phyloP scores from a whole-genome alignment of 2,113 vertebrate genomes.

The Terrapene triunguis region DNA sequence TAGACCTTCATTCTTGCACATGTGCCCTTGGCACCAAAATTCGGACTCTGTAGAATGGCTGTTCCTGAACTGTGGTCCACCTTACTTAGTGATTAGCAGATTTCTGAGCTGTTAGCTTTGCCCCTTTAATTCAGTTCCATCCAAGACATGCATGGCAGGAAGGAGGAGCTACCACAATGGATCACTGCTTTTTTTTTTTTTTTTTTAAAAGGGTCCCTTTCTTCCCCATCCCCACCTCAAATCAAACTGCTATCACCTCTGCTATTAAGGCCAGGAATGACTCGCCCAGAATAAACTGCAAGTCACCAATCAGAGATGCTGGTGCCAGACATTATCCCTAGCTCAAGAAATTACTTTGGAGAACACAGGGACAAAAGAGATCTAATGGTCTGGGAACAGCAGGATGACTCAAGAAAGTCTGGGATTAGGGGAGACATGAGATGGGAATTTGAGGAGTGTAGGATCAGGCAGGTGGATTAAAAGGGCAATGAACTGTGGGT shows the following conservation, averaged over 20 bases:
- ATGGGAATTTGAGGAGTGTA: background rate
- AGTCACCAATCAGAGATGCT: background rate
- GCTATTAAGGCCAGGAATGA: slow-evolving; percentile 5
- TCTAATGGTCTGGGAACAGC: background rate
- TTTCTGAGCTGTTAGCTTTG: background rate
- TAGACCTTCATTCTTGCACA: background rate
- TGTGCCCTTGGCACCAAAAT: background rate
- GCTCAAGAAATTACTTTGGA: background rate
- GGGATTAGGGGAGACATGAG: background rate
- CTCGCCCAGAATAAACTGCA: background rate
- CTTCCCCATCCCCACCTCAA: background rate
- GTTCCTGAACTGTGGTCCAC: fast-evolving
- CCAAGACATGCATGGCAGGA: fast-evolving
- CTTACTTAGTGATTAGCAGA: background rate
- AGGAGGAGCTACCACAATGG: background rate
- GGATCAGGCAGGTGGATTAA: background rate
- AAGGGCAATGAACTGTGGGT: background rate
- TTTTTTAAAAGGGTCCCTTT: too few species aligned
- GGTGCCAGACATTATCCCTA: background rate
- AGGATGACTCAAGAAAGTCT: background rate
- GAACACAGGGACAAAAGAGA: background rate
- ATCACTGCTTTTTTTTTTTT: background rate
- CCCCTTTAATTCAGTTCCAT: background rate
- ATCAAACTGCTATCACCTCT: slow-evolving; percentile 13
- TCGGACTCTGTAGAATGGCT: background rate